Conservation (phyloP, 1,140 invertebrate genomes). For the Drosophila nebulosa region DNA sequence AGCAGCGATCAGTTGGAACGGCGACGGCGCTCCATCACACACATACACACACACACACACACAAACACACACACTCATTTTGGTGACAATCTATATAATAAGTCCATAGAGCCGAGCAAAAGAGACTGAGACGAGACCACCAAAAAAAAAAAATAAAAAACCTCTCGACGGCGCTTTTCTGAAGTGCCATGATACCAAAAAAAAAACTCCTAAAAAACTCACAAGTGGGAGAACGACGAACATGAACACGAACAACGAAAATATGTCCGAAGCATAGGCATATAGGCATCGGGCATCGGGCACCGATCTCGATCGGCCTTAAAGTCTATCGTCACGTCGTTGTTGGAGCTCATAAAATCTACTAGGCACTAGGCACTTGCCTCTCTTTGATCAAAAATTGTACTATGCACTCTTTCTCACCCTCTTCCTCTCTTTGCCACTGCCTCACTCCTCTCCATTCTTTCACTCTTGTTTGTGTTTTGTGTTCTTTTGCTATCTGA, state of each 20-base stretch:
- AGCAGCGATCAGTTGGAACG: not conserved
- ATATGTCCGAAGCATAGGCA: not conserved
- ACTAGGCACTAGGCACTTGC: not conserved
- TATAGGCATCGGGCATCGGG: not conserved
- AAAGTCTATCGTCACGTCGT: not conserved
- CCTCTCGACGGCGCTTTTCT: conserved; percentile 11
- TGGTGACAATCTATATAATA: conserved; percentile 33
- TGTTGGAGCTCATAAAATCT: conserved; percentile 10
- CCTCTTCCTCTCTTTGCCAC: too few relatives aligned
- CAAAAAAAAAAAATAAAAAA: conserved; percentile 18
- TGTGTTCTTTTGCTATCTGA: conserved; percentile 38
- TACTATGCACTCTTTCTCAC: conserved; percentile 52
- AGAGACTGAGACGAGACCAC: conserved; percentile 21
- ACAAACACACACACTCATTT: not conserved
- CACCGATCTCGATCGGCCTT: not conserved
- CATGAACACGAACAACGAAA: too few relatives aligned
- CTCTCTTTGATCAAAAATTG: conserved; percentile 20
- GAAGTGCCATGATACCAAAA: conserved; percentile 1
- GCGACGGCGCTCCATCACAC: conserved; percentile 9
- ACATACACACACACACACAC: not conserved
- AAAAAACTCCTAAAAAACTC: not conserved
- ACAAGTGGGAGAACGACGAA: not conserved
- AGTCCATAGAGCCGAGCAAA: conserved; percentile 24
- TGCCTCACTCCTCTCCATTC: too few relatives aligned
- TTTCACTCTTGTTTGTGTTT: too few relatives aligned